Evolutionary conservation across 1,140 invertebrate genomes (phyloP).

Genomic region (Agrilus planipennis): DNA sequence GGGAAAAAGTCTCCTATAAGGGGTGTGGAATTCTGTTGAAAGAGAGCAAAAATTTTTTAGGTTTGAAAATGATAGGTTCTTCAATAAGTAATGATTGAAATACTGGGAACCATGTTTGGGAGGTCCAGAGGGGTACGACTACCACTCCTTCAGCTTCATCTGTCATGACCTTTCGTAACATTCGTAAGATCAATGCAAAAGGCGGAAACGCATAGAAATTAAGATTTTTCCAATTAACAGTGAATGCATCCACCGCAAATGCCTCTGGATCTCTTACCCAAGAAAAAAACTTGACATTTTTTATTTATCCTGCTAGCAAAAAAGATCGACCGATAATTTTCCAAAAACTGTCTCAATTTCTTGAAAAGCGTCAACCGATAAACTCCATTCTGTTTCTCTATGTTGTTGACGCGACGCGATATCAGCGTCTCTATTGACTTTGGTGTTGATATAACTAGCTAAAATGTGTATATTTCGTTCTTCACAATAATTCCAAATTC

Average conservation of each 20-base stretch:
- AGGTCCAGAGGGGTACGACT: constrained; percentile 14
- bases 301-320: constrained; percentile 21
- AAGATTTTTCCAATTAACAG: constrained; percentile 16
- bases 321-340: constrained; percentile 19
- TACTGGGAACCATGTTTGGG: constrained; percentile 10
- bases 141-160: constrained; percentile 12
- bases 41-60: constrained; percentile 9
- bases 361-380: constrained; percentile 6
- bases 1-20: background rate
- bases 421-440: constrained; percentile 20
- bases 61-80: constrained; percentile 6
- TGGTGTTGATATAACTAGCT: constrained; percentile 17
- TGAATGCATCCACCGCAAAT: constrained; percentile 22
- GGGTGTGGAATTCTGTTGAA: constrained; percentile 4
- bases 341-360: constrained; percentile 13
- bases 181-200: constrained; percentile 17
- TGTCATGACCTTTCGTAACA: constrained; percentile 16
- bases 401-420: constrained; percentile 14
- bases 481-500: constrained; percentile 25
- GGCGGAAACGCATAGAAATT: constrained; percentile 26
- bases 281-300: constrained; percentile 22
- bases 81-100: background rate
- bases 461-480: constrained; percentile 14
- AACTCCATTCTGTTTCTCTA: constrained; percentile 9
- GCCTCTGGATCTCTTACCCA: constrained; percentile 19